A percentile compares a stretch with the other conserved stretches of the same genome.
phyloP scores from a whole-genome alignment of 2,888 invertebrate species.

The Aspidapion aeneum region DNA sequence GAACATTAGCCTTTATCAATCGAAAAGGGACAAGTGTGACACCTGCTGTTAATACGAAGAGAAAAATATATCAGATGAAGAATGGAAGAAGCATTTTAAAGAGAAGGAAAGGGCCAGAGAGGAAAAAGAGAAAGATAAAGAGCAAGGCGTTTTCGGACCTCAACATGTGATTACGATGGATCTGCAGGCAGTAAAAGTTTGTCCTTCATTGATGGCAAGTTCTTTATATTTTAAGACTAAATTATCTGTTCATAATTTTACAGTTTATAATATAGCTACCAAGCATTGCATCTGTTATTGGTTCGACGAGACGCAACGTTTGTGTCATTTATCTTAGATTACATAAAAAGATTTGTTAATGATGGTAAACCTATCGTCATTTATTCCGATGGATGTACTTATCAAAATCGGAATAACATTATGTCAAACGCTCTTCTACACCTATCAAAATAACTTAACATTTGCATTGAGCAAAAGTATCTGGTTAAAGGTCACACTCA shows the following conservation, averaged over 20 bases:
- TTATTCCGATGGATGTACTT: constrained; percentile 27
- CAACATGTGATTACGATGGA: constrained; percentile 8
- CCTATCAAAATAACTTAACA: constrained; percentile 8
- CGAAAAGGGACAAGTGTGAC: constrained; percentile 25
- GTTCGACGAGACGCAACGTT: constrained; percentile 24
- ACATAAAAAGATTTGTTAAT: constrained; percentile 16
- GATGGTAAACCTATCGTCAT: constrained; percentile 23
- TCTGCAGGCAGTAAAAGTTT: constrained; percentile 3
- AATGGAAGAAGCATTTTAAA: constrained; percentile 3
- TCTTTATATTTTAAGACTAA: constrained; percentile 34
- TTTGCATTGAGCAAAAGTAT: constrained; percentile 23
- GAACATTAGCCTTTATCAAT: not conserved
- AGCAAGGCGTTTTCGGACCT: constrained; percentile 1
- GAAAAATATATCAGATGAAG: constrained; percentile 28
- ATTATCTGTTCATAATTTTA: constrained; percentile 35
- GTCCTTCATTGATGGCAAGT: constrained; percentile 24
- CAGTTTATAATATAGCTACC: constrained; percentile 29
- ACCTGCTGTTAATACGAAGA: constrained; percentile 27
- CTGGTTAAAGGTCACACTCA: constrained; percentile 26
- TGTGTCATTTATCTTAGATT: constrained; percentile 18
- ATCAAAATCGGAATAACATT: constrained; percentile 26
- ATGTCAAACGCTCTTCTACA: constrained; percentile 25
- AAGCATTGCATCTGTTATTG: constrained; percentile 30
- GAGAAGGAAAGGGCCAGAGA: constrained; percentile 10
- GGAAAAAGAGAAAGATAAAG: constrained; percentile 12